Evolutionary conservation across 2,113 vertebrate genomes (phyloP).

Genomic region (Ploceus nigricollis): DNA sequence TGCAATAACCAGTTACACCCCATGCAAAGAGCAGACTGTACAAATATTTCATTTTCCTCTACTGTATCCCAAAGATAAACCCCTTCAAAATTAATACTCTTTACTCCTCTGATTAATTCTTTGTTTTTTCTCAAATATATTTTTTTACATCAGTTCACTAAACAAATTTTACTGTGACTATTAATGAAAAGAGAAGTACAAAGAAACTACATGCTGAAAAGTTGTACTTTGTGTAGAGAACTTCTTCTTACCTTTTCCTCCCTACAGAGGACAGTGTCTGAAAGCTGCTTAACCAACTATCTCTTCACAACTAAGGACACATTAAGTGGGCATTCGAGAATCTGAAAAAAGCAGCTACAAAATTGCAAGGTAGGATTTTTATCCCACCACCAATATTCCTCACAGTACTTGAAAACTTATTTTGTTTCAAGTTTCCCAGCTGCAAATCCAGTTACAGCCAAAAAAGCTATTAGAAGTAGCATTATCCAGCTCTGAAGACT

Average conservation of each 20-base stretch:
- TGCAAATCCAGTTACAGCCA: background rate
- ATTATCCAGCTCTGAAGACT: background rate
- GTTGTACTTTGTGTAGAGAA: background rate
- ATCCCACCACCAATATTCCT: background rate
- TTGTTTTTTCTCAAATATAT: background rate
- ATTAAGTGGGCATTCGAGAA: rapidly evolving
- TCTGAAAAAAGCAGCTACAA: background rate
- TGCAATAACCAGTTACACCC: background rate
- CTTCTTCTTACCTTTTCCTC: background rate
- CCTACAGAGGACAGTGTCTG: background rate
- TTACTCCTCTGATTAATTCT: background rate
- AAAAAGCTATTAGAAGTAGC: background rate
- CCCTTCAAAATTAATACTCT: background rate
- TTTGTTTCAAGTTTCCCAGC: background rate
- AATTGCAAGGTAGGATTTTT: background rate
- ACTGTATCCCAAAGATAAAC: background rate
- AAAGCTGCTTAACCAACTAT: background rate
- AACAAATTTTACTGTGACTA: background rate
- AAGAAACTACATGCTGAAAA: background rate
- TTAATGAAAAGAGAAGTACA: background rate
- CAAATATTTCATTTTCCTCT: background rate
- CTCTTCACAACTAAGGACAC: background rate
- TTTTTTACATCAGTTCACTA: background rate
- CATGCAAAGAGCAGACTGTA: background rate
- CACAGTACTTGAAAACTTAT: background rate